phyloP scores from a whole-genome alignment of 2,113 vertebrate genomes.

The Eonycteris spelaea region DNA sequence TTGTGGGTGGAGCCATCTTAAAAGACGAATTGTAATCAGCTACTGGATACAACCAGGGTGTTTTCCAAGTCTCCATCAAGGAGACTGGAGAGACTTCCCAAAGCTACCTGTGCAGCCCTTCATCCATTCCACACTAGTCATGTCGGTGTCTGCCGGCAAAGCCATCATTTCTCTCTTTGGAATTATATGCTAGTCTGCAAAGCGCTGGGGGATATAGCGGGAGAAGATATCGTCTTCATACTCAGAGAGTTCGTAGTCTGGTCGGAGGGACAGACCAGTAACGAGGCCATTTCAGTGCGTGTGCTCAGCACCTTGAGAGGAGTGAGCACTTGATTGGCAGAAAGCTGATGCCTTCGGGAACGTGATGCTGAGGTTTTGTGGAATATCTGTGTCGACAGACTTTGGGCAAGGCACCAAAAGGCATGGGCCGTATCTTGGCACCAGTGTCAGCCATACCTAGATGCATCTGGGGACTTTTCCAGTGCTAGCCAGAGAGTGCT shows the following conservation, averaged over 20 bases:
- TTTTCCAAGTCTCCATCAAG: background rate
- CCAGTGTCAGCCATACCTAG: background rate
- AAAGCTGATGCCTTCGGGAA: background rate
- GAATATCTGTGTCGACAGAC: too few species aligned
- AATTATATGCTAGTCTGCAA: background rate
- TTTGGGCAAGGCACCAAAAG: background rate
- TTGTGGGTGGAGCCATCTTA: background rate
- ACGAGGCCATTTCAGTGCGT: background rate
- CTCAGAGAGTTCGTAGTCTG: background rate
- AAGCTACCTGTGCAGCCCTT: background rate
- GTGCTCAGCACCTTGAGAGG: background rate
- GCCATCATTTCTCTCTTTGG: background rate
- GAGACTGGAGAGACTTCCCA: background rate
- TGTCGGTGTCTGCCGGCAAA: background rate
- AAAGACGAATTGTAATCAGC: background rate
- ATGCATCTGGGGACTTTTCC: background rate
- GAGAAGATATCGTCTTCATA: background rate
- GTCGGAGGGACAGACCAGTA: background rate
- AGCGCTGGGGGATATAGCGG: background rate
- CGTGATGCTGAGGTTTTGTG: background rate
- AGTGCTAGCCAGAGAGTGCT: background rate
- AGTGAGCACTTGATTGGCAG: background rate
- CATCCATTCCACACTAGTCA: background rate
- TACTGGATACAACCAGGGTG: background rate
- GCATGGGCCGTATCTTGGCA: background rate